These are phyloP conservation scores for Eudyptes chrysolophus DNA, from an alignment of 2,113 vertebrate genomes.

Conservation along the genomic window DNA sequence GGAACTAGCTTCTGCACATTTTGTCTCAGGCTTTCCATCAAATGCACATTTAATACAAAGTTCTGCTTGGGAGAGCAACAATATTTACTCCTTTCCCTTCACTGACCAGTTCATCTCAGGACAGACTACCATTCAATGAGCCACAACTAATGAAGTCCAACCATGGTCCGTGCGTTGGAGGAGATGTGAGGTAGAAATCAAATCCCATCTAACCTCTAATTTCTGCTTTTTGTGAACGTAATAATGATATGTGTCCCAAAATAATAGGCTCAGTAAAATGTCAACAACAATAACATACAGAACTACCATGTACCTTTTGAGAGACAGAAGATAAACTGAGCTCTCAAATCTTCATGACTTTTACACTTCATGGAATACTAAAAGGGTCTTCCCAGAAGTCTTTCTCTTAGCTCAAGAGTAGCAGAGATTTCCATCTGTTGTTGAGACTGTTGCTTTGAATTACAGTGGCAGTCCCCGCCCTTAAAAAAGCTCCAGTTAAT, in stretches of 20 bases:
- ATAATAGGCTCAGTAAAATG: not conserved
- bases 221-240: not conserved
- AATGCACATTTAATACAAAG: not conserved
- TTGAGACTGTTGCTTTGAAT: not conserved
- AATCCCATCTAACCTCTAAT: not conserved
- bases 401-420: not conserved
- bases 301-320: not conserved
- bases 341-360: not conserved
- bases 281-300: not conserved
- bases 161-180: accelerated
- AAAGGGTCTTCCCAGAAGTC: not conserved
- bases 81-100: not conserved
- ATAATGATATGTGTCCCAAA: not conserved
- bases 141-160: not conserved
- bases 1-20: not conserved
- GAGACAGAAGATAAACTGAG: not conserved
- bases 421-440: not conserved
- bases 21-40: not conserved
- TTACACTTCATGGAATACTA: not conserved
- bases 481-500: not conserved
- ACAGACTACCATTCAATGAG: not conserved
- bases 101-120: not conserved
- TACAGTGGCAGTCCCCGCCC: not conserved
- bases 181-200: not conserved
- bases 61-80: not conserved